A percentile compares a stretch with the other conserved stretches of the same genome.
Conservation (phyloP, 1,140 invertebrate species). For the Lanistes nyassanus region DNA sequence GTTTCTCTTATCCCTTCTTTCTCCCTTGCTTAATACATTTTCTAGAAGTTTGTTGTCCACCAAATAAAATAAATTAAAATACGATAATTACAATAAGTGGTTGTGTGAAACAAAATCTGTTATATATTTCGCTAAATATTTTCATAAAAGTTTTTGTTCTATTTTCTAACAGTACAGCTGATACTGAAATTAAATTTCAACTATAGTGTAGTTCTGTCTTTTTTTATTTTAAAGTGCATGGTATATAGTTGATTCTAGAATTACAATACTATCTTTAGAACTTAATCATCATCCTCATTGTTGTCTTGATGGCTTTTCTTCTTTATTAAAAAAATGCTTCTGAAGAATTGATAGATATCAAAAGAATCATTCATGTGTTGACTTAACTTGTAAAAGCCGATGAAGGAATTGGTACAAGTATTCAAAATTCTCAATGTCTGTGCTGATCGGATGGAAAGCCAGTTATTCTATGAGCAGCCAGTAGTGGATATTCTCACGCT, state of each 20-base stretch:
- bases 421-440: constrained; percentile 65
- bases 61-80: not conserved
- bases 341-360: not conserved
- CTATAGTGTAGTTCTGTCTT: no score
- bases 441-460: constrained; percentile 59
- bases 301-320: not conserved
- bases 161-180: no score
- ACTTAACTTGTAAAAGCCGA: constrained; percentile 46
- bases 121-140: no score
- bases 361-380: not conserved
- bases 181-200: no score
- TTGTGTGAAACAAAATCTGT: not conserved
- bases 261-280: not conserved
- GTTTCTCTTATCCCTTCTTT: not conserved
- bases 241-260: no score
- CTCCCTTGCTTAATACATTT: not conserved
- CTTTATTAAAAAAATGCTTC: no score
- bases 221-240: no score
- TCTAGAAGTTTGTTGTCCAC: not conserved
- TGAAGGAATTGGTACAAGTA: constrained; percentile 65
- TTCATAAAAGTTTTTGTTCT: no score
- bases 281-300: not conserved
- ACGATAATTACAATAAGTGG: not conserved
- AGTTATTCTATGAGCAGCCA: constrained; percentile 59
- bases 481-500: constrained; percentile 62